Evolutionary conservation across 1,140 invertebrate species (phyloP).

Genomic region (Thaumatotibia leucotreta): DNA sequence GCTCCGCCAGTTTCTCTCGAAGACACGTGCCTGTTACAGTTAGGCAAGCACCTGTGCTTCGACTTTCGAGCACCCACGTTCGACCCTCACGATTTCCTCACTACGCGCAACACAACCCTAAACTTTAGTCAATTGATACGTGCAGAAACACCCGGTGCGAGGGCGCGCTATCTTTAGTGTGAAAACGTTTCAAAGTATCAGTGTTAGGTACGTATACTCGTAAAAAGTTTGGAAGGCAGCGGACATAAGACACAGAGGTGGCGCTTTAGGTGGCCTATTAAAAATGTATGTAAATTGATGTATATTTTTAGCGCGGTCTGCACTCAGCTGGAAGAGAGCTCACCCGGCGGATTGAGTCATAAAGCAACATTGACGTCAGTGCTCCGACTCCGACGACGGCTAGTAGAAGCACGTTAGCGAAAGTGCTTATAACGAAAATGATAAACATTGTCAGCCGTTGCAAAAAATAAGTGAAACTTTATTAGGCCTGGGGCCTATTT

Average conservation of each 20-base stretch:
- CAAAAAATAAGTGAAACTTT: neutral
- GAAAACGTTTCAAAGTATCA: neutral
- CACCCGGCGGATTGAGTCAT: constrained; percentile 64
- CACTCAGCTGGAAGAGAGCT: constrained; percentile 63
- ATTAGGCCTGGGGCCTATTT: no score
- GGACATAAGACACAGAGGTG: neutral
- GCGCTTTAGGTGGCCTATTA: constrained; percentile 20
- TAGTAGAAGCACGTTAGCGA: constrained; percentile 35
- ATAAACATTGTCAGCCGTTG: constrained; percentile 6
- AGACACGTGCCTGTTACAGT: neutral
- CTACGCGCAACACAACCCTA: neutral
- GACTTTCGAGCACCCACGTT: neutral
- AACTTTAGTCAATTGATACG: neutral
- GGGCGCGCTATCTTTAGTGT: neutral
- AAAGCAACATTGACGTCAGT: constrained; percentile 67
- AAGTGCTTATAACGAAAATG: constrained; percentile 37
- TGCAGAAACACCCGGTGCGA: neutral
- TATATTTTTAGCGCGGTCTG: constrained; percentile 67
- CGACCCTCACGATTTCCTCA: neutral
- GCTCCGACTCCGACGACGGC: constrained; percentile 33
- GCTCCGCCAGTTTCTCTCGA: neutral
- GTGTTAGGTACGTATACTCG: no score
- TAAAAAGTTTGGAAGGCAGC: neutral
- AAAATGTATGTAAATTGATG: constrained; percentile 54
- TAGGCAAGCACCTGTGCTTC: neutral